Evolutionary conservation across 2,888 invertebrate species (phyloP), one percentile per base, ranked within the genome.

Genomic region (Thysanoteuthis rhombus): DNA sequence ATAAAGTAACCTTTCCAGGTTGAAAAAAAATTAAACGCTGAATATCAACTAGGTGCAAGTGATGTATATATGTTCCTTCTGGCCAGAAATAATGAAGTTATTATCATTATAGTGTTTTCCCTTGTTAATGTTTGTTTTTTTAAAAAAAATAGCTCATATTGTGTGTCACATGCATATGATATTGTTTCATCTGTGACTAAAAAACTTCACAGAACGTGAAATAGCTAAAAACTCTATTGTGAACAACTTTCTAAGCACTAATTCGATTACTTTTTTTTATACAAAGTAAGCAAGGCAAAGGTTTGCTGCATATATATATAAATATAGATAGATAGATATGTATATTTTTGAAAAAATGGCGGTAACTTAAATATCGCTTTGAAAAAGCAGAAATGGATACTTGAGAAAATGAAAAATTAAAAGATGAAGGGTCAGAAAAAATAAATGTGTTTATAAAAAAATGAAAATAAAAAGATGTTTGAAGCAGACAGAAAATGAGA

Each of bases 241-340:
- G 75, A n/a, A n/a, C n/a, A n/a, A 58, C n/a, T n/a, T 75, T 75
- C 75, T 75, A 75, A 52, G 75, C 75, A 75, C 75, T 75, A 75
- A n/a, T 75, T 75, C 16, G n/a, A 75, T 75, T n/a, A 36, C 12
- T 75, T 75, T 58, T 25, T 28, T n/a, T n/a, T 36, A 75, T 75
- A 58, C 58, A 58, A 58, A 58, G 58, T 28, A 75, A 75, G 75
- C 75, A 75, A 75, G 75, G 75, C 75, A 75, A 75, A 75, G n/a
- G n/a, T 36, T 75, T 75, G 75, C 75, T 75, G 75, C 75, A 75
- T 90, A 90, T 90, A 90, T 90, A 90, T 39, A 90, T 90, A 90
- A 12, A 90, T 42, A 39, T 90, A 5, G 25, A 90, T 90, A 75
- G 10, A 75, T n/a, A 75, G 10, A 36, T 75, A 75, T 75, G n/a